Base-by-base conservation (phyloP, 1,140 invertebrate genomes). In the Pantala flavescens region DNA sequence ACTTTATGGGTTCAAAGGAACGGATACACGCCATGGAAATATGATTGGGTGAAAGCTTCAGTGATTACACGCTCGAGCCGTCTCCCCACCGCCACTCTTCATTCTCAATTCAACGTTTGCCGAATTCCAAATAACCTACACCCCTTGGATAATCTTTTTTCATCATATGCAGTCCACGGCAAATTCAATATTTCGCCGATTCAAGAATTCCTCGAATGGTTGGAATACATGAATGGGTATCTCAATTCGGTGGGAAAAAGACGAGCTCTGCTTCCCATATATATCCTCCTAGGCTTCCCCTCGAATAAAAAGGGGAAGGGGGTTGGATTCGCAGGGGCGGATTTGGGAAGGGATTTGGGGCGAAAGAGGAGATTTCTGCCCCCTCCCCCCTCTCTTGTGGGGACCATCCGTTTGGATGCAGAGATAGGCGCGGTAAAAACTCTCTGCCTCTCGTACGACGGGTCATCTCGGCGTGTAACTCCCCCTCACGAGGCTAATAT, bases 161-260 rank as follows among this genome's bases (percentile, higher is more conserved):
- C 49, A 63, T 63, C 49, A 21, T 63, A 63, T 63, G 49, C 49
- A 63, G 49, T 63, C 49, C 49, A 63, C 49, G 49, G 49, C 49
- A 63, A 63, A 63, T 63, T 63, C 49, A 63, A 63, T 63, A 63
- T 63, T 63, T 63, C 49, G 49, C 49, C 49, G 49, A 63, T 63
- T 63, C 49, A 63, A 63, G 49, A 3, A 63, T 63, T 63, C 49
- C 49, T 63, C 49, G 49, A 63, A 63, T 63, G 49, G 49, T 63
- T 63, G 49, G 49, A 63, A 63, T 63, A 63, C 49, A 63, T 63
- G 49, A 63, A 63, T 63, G 49, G 49, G n/a, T 63, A 63, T 63
- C 49, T 63, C 49, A 63, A 63, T 63, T 63, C 49, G 49, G 1
- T 3, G 49, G 49, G n/a, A 63, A 19, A 21, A 36, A 9, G 28